Evolutionary conservation across 2,888 invertebrate genomes (phyloP), one percentile per base, ranked within the genome.

Genomic region (Polydrusus cervinus): DNA sequence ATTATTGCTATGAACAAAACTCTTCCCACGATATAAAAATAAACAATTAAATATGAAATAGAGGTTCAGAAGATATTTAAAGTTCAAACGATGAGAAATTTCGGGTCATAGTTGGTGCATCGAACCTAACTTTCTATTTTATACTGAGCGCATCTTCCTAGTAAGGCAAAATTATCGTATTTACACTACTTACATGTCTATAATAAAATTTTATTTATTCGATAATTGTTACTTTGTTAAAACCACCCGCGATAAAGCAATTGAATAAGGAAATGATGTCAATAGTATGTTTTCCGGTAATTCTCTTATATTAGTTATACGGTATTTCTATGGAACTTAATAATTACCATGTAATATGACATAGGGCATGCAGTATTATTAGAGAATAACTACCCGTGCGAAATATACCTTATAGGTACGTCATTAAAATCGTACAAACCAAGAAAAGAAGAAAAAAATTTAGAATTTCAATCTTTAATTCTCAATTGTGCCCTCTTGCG

Each of bases 51-150:
- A 43, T 49, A 64, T 49, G 6, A 49, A 49, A n/a, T 34, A 49
- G 9, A 34, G 3, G 3, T 6, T 34, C 49, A 45, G 30, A 14
- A 64, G 64, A 64, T 47, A 49, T 13, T 49, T 45, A 25, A 64
- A 64, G 47, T 45, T 64, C 47, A 64, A 47, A n/a, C 47, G 20
- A 64, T 45, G 64, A 64, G 64, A 64, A 64, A 64, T 64, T 64
- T 49, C 14, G 64, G 64, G 64, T 64, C 64, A 64, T 16, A 34
- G 10, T 30, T 34, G 47, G 64, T 49, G 47, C 64, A 49, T 45
- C 64, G 64, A 64, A 64, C 64, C 20, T 16, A 45, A 47, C 64
- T 64, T 64, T 64, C 64, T 64, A 64, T 64, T 62, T 62, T 45
- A 62, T 47, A 45, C n/a, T 47, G 38, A 62, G 30, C 49, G 64